Conservation (phyloP, 2,888 invertebrate species). For the Hyalella azteca region DNA sequence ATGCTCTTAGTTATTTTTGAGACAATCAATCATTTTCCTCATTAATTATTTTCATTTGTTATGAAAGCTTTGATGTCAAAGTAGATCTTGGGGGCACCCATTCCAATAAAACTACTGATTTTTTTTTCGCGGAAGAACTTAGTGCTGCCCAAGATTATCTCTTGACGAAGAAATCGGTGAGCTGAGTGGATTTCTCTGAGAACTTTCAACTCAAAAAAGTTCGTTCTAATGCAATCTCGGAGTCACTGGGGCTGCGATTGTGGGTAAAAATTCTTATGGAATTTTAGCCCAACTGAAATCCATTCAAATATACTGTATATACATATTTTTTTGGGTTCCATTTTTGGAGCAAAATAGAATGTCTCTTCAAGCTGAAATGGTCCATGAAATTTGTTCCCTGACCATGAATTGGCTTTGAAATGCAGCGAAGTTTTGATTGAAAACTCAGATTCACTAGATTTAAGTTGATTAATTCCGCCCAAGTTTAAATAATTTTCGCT, state of each 20-base stretch:
- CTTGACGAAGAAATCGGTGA: neutral
- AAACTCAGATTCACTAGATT: too few species aligned
- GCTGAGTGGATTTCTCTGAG: neutral
- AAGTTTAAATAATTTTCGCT: too few species aligned
- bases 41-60: neutral
- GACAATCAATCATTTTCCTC: neutral
- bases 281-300: neutral
- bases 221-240: neutral
- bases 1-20: too few species aligned
- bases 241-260: neutral
- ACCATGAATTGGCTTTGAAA: too few species aligned
- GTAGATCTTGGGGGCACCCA: neutral
- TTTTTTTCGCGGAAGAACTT: constrained; percentile 1
- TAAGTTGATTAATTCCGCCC: too few species aligned
- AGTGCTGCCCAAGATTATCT: constrained; percentile 7
- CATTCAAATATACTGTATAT: too few species aligned
- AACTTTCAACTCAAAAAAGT: neutral
- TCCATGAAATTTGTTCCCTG: too few species aligned
- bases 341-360: too few species aligned
- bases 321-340: too few species aligned
- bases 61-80: neutral
- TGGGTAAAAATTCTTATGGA: neutral
- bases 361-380: too few species aligned
- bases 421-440: too few species aligned
- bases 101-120: neutral